phyloP scores from a whole-genome alignment of 2,797 vertebrate species.

The Pipistrellus nathusii region DNA sequence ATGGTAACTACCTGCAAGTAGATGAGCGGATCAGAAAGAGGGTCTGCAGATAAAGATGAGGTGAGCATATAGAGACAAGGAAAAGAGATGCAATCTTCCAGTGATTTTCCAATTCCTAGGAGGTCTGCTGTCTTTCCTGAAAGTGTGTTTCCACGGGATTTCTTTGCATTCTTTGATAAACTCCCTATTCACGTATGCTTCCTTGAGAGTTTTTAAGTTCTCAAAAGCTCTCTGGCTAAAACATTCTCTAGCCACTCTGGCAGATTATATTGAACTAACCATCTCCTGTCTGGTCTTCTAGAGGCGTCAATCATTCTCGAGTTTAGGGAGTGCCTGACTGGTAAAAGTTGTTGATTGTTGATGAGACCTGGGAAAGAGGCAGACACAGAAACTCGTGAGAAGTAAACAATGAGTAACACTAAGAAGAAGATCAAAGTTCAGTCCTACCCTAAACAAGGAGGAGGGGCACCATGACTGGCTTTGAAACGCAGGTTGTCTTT shows the following conservation, averaged over 20 bases:
- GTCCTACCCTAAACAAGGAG: slow-evolving; percentile 53
- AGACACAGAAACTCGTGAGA: slow-evolving; percentile 40
- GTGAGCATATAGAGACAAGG: not conserved
- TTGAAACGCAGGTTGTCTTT: slow-evolving; percentile 25
- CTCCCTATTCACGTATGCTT: not conserved
- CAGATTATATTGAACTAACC: not conserved
- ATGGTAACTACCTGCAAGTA: not conserved
- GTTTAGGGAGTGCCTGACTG: not conserved
- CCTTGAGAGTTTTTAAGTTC: slow-evolving; percentile 32
- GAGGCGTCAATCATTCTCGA: not conserved
- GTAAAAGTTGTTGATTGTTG: not conserved
- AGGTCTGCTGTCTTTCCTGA: not conserved
- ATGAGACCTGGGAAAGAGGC: slow-evolving; percentile 13
- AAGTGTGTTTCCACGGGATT: not conserved
- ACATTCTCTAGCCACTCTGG: not conserved
- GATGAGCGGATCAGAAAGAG: not conserved
- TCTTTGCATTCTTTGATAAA: not conserved
- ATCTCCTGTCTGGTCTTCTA: not conserved
- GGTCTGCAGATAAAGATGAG: not conserved
- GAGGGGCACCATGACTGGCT: not conserved
- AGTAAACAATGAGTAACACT: slow-evolving; percentile 62
- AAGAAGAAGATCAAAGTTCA: slow-evolving; percentile 69
- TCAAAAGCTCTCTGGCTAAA: not conserved
- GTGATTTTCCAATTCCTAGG: not conserved
- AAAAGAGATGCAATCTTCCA: not conserved